phyloP scores from a whole-genome alignment of 2,113 vertebrate species.

The Neotragus pygmaeus region DNA sequence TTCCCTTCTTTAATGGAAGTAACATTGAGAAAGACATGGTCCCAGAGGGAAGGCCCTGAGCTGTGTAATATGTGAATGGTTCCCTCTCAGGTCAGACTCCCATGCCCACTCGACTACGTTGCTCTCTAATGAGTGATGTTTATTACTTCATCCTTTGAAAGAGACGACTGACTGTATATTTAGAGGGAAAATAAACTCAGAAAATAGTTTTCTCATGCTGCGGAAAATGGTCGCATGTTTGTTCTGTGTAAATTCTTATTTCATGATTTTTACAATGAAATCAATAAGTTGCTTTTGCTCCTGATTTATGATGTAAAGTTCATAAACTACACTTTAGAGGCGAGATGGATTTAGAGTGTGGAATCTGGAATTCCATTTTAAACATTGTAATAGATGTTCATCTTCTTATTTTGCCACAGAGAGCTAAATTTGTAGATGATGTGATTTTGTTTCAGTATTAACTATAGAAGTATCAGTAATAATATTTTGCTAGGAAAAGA shows the following conservation, averaged over 20 bases:
- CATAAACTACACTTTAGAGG: not conserved
- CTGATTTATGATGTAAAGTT: constrained; percentile 12
- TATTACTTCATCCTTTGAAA: constrained; percentile 29
- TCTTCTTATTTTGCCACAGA: not conserved
- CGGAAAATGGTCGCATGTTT: not conserved
- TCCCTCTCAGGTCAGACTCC: not conserved
- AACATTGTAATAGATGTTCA: not conserved
- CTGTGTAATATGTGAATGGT: not conserved
- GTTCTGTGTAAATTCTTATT: constrained; percentile 24
- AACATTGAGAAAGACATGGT: not conserved
- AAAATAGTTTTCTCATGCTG: not conserved
- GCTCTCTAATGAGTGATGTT: not conserved
- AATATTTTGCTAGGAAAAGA: not conserved
- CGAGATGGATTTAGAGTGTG: constrained; percentile 4
- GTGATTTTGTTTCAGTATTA: not conserved
- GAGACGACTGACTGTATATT: not conserved
- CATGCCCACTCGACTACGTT: not conserved
- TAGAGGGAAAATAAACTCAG: not conserved
- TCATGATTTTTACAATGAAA: constrained; percentile 22
- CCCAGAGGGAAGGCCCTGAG: not conserved
- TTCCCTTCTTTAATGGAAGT: not conserved
- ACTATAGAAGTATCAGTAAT: not conserved
- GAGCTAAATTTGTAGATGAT: not conserved
- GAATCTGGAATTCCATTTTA: not conserved
- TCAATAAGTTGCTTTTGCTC: not conserved